Percentiles rank a stretch among this genome's conserved stretches.
Conservation (phyloP, 2,888 invertebrate genomes). For the Pristionchus fissidentatus region DNA sequence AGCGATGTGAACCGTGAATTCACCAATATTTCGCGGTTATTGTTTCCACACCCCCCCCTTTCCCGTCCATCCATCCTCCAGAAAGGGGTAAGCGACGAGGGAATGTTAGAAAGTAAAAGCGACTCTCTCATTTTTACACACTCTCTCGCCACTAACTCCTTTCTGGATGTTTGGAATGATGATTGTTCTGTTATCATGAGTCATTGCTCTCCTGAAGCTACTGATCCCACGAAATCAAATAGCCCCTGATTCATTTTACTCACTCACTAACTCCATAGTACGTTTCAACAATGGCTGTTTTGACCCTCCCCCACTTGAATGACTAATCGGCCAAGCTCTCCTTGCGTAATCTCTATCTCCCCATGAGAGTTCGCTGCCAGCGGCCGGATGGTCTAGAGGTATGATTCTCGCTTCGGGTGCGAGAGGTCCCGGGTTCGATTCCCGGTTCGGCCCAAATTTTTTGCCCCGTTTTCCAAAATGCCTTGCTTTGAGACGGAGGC, state of each 20-base stretch:
- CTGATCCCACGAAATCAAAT: constrained; percentile 2
- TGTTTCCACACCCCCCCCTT: no score
- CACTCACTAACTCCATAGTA: neutral
- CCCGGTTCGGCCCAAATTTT: constrained; percentile 67
- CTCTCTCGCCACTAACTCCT: no score
- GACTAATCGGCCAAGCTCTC: neutral
- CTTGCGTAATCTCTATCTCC: neutral
- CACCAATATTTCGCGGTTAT: no score
- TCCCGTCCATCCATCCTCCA: no score
- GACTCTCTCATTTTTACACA: no score
- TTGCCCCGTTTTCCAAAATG: constrained; percentile 41
- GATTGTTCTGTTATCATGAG: no score
- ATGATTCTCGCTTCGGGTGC: constrained; percentile 76
- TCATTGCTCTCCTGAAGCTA: neutral
- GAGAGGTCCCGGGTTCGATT: constrained; percentile 75
- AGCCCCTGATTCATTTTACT: constrained; percentile 20
- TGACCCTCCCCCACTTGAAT: constrained; percentile 4
- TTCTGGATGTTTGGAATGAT: no score
- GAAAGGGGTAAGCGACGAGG: no score
- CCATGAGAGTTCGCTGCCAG: constrained; percentile 44
- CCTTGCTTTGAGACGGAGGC: no score
- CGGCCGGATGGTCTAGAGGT: constrained; percentile 72
- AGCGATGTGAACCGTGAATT: no score
- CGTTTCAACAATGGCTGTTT: constrained; percentile 36
- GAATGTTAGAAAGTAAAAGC: no score